phyloP scores from a whole-genome alignment of 1,140 invertebrate species.

The Paraescarpia echinospica region DNA sequence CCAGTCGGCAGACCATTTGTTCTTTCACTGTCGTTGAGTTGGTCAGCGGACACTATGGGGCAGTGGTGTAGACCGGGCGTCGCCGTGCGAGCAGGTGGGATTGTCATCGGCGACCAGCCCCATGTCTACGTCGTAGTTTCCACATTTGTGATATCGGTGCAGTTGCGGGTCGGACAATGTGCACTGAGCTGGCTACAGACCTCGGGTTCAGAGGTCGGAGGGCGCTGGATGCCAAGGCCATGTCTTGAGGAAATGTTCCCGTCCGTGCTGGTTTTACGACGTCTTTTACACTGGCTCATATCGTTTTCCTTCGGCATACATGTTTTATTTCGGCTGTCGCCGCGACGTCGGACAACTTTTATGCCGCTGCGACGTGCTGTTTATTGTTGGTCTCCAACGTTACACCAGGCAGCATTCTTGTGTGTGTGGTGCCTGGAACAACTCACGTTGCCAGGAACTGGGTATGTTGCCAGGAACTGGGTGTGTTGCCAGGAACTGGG shows the following conservation, averaged over 20 bases:
- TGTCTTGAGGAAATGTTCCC: background rate
- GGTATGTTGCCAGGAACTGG: too few species aligned
- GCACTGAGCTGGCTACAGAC: background rate
- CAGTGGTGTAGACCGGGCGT: background rate
- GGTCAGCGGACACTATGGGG: background rate
- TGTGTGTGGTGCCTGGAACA: too few species aligned
- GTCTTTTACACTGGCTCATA: slow-evolving; percentile 1
- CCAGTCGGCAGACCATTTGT: background rate
- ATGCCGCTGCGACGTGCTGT: background rate
- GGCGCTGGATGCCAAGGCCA: background rate
- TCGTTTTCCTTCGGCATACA: background rate
- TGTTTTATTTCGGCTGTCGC: background rate
- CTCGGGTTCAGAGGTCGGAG: too few species aligned
- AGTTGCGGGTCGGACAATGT: background rate
- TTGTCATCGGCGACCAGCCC: background rate
- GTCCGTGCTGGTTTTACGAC: background rate
- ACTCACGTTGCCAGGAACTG: too few species aligned
- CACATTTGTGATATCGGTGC: background rate
- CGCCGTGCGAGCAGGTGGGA: background rate
- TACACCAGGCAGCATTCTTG: background rate
- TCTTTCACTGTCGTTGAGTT: background rate
- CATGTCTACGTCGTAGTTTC: background rate
- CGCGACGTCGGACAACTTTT: background rate
- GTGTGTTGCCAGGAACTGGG: too few species aligned
- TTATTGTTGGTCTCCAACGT: background rate